A percentile compares a stretch with the other conserved stretches of the same genome.
phyloP scores from a whole-genome alignment of 2,797 vertebrate genomes.

The Prunella strophiata region DNA sequence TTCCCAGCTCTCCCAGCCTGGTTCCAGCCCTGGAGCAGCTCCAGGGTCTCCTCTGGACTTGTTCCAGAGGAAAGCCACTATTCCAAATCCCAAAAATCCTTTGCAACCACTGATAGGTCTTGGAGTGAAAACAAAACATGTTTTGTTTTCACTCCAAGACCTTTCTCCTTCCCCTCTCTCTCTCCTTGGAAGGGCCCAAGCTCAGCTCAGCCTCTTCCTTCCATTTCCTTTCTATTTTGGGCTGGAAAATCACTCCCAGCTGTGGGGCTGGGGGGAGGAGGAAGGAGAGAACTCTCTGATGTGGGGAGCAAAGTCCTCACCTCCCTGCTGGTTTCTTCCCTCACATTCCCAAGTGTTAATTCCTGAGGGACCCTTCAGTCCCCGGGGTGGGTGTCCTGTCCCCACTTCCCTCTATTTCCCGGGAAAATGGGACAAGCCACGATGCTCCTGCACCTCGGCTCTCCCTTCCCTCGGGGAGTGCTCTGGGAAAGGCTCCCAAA shows the following conservation, averaged over 20 bases:
- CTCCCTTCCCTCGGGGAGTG: background rate
- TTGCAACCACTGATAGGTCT: fast-evolving
- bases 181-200: background rate
- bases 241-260: conserved; percentile 34
- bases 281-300: background rate
- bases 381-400: background rate
- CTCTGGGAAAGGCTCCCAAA: background rate
- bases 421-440: background rate
- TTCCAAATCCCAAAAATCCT: background rate
- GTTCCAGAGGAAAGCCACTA: background rate
- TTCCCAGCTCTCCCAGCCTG: background rate
- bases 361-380: background rate
- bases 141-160: background rate
- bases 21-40: background rate
- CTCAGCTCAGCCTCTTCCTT: background rate
- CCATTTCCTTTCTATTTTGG: conserved; percentile 2
- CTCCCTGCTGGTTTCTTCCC: background rate
- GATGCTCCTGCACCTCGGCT: background rate
- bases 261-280: background rate
- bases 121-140: background rate
- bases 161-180: background rate
- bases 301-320: background rate
- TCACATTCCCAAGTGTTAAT: background rate
- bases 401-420: background rate
- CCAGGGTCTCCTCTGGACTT: fast-evolving